phyloP scores from a whole-genome alignment of 53 echinoderm and acorn worm species.

The Astropecten irregularis region DNA sequence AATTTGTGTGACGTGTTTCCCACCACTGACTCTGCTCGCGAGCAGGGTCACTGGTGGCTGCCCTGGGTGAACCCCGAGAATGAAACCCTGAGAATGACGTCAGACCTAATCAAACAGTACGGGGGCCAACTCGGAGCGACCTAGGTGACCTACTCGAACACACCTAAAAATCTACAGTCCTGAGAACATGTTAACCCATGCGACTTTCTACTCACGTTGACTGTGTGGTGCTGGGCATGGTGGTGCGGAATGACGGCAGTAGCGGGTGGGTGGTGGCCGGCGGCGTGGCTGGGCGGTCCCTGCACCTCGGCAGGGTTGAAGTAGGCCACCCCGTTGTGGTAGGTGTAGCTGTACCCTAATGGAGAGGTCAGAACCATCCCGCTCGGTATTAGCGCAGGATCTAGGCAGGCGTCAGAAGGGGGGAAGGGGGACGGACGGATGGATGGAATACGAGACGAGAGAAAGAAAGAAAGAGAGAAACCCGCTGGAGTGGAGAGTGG shows the following conservation, averaged over 20 bases:
- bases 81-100: too few species aligned
- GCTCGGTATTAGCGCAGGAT: slow-evolving; percentile 87
- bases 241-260: slow-evolving; percentile 68
- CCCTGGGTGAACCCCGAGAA: too few species aligned
- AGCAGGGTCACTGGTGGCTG: too few species aligned
- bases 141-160: too few species aligned
- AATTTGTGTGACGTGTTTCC: too few species aligned
- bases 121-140: too few species aligned
- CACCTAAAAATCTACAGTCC: too few species aligned
- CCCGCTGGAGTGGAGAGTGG: too few species aligned
- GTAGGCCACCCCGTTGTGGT: slow-evolving; percentile 93
- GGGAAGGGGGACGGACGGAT: neutral
- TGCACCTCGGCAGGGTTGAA: slow-evolving; percentile 82
- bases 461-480: neutral
- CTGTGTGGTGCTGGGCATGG: slow-evolving; percentile 66
- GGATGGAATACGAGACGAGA: neutral
- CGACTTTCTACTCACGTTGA: slow-evolving; percentile 34
- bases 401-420: slow-evolving; percentile 17
- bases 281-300: slow-evolving; percentile 51
- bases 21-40: too few species aligned
- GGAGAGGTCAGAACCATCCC: slow-evolving; percentile 94
- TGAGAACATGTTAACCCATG: too few species aligned
- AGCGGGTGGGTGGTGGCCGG: slow-evolving; percentile 53
- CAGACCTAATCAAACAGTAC: too few species aligned
- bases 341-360: slow-evolving; percentile 94